phyloP scores from a whole-genome alignment of 2,888 invertebrate species.

The Calameuta filiformis region DNA sequence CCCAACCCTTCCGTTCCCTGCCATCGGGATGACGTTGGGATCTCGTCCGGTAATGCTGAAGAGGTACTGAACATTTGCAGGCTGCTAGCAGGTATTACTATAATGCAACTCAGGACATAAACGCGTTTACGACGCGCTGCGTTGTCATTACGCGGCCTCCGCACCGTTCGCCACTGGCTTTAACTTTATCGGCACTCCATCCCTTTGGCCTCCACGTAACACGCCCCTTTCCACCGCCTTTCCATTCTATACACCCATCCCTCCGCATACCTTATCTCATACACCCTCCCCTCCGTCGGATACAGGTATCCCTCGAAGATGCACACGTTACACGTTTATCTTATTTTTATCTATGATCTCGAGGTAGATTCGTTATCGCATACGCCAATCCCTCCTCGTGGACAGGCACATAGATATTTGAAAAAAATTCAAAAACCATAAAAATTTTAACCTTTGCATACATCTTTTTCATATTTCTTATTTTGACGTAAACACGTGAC shows the following conservation, averaged over 20 bases:
- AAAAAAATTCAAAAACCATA: neutral
- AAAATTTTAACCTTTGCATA: too few species aligned
- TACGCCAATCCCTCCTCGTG: neutral
- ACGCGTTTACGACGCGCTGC: slow-evolving; percentile 66
- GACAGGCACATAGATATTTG: too few species aligned
- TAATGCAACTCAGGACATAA: slow-evolving; percentile 65
- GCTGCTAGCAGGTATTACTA: slow-evolving; percentile 61
- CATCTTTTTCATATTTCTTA: too few species aligned
- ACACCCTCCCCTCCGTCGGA: slow-evolving; percentile 10
- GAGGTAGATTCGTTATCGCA: neutral
- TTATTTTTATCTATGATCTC: neutral
- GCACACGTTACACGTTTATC: neutral
- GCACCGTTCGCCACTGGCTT: slow-evolving; percentile 62
- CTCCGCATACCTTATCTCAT: neutral
- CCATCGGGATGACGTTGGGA: neutral
- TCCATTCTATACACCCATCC: neutral
- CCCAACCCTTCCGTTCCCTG: neutral
- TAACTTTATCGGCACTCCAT: slow-evolving; percentile 62
- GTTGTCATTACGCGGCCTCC: slow-evolving; percentile 65
- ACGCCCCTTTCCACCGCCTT: slow-evolving; percentile 16
- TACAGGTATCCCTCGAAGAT: neutral
- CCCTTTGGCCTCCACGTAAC: slow-evolving; percentile 37
- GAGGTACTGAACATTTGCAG: slow-evolving; percentile 51
- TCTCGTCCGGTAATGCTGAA: slow-evolving; percentile 32
- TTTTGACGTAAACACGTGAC: too few species aligned